These are phyloP conservation scores for Emydocephalus ijimae DNA, from an alignment of 2,113 vertebrate genomes.

Conservation along the genomic window DNA sequence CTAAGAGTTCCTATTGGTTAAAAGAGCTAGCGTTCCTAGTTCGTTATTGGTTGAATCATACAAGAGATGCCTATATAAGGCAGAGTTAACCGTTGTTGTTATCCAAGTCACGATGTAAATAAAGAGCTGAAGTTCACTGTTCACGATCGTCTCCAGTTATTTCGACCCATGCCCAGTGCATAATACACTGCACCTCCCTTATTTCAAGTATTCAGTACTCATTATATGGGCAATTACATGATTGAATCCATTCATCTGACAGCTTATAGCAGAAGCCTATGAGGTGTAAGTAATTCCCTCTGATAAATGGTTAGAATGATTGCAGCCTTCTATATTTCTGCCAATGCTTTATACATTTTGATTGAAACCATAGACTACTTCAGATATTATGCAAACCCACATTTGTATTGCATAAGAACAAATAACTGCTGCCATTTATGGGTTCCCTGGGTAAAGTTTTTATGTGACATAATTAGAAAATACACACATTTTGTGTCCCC, in stretches of 20 bases:
- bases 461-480: not conserved
- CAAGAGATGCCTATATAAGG: too few species aligned
- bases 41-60: too few species aligned
- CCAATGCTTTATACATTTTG: not conserved
- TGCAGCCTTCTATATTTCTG: not conserved
- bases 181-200: not conserved
- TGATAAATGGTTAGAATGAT: not conserved
- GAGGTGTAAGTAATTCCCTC: too few species aligned
- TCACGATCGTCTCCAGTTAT: too few species aligned
- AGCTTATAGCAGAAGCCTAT: not conserved
- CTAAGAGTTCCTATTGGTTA: too few species aligned
- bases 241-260: not conserved
- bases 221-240: not conserved
- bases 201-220: not conserved
- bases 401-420: not conserved
- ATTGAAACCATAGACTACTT: not conserved
- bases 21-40: too few species aligned
- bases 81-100: too few species aligned
- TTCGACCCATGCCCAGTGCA: too few species aligned
- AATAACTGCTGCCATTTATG: not conserved
- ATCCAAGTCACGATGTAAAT: too few species aligned
- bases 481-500: not conserved
- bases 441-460: too few species aligned
- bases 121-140: too few species aligned
- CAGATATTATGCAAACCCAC: not conserved